Percentiles rank a stretch among this genome's conserved stretches.
phyloP scores from a whole-genome alignment of 2,113 vertebrate species.

The Cygnus atratus region DNA sequence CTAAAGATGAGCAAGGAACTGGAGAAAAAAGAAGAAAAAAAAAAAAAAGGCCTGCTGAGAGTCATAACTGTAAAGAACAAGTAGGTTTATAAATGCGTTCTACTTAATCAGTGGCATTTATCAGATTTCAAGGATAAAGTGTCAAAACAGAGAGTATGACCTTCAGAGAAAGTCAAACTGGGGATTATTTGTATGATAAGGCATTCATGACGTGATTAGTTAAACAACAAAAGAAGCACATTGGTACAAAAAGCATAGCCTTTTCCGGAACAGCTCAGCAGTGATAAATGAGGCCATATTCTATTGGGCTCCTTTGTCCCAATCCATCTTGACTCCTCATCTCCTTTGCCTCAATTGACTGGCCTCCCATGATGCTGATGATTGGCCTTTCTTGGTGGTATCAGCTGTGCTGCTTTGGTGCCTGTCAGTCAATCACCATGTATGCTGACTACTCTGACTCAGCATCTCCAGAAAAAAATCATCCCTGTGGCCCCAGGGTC shows the following conservation, averaged over 20 bases:
- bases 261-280: neutral
- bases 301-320: neutral
- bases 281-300: neutral
- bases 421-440: accelerated
- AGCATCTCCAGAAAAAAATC: neutral
- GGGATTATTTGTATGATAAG: neutral
- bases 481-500: neutral
- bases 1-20: neutral
- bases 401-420: accelerated
- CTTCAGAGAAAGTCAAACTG: neutral
- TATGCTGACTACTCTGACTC: neutral
- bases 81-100: neutral
- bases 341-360: neutral
- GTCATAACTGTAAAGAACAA: neutral
- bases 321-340: neutral
- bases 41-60: neutral
- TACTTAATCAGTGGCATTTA: neutral
- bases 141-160: neutral
- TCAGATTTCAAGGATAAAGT: neutral
- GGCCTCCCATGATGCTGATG: neutral
- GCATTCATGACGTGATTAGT: neutral
- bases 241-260: neutral
- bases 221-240: neutral
- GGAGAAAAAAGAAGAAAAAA: neutral
- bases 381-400: neutral